These are phyloP conservation scores for Mesitornis unicolor DNA, from an alignment of 2,113 vertebrate species.

Conservation along the genomic window DNA sequence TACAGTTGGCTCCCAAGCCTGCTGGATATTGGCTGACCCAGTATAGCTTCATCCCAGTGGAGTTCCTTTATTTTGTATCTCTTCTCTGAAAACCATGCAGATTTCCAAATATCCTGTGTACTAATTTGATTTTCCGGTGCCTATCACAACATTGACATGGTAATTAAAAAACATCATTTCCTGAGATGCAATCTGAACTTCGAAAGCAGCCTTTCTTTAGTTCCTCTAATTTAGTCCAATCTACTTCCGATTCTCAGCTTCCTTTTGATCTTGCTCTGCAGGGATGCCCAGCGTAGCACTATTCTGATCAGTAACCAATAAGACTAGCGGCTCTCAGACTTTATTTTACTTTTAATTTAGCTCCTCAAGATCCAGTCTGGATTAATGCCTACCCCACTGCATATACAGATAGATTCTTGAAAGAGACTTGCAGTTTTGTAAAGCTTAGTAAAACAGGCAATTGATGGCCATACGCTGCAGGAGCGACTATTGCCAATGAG, in stretches of 20 bases:
- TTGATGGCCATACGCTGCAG: accelerated
- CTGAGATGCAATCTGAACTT: neutral
- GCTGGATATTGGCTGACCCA: conserved; percentile 11
- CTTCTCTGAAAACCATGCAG: neutral
- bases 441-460: neutral
- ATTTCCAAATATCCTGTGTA: neutral
- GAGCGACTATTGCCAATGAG: neutral
- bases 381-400: neutral
- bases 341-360: neutral
- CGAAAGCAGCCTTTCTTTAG: neutral
- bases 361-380: neutral
- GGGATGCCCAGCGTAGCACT: neutral
- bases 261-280: neutral
- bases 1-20: neutral
- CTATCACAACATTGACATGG: neutral
- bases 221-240: neutral
- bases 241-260: neutral
- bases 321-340: neutral
- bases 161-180: neutral
- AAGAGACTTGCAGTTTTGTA: neutral
- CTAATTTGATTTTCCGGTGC: conserved; percentile 15
- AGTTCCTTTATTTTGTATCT: neutral
- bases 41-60: neutral
- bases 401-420: neutral
- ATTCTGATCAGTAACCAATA: neutral